These are phyloP conservation scores for Acronicta psi DNA, from an alignment of 2,888 invertebrate species.

Conservation along the genomic window DNA sequence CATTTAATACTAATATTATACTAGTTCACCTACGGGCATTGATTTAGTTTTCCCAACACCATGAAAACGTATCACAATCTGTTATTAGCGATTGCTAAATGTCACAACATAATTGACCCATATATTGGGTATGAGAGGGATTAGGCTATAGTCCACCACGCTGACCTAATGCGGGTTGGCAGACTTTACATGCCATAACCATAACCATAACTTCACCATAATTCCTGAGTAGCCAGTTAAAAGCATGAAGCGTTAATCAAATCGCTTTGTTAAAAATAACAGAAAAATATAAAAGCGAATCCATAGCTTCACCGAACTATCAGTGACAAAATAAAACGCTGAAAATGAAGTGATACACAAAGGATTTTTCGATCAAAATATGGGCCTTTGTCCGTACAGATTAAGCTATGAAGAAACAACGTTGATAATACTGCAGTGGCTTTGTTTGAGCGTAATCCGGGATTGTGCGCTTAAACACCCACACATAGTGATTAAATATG, in stretches of 20 bases:
- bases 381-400: constrained; percentile 42
- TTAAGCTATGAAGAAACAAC: constrained; percentile 46
- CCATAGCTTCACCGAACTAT: constrained; percentile 2
- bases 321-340: constrained; percentile 11
- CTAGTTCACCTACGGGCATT: too few species aligned
- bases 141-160: too few species aligned
- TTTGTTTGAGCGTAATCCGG: constrained; percentile 54
- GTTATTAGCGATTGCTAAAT: too few species aligned
- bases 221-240: too few species aligned
- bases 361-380: constrained; percentile 40
- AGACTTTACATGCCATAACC: too few species aligned
- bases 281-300: background rate
- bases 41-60: too few species aligned
- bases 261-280: background rate
- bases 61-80: too few species aligned
- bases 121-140: too few species aligned
- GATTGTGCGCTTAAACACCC: constrained; percentile 44
- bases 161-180: too few species aligned
- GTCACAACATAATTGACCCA: too few species aligned
- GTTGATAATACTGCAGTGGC: constrained; percentile 51
- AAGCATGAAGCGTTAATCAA: background rate
- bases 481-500: constrained; percentile 39
- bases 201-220: too few species aligned
- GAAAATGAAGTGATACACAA: constrained; percentile 16
- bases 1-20: too few species aligned